Percentiles rank a stretch among this genome's conserved stretches.
phyloP scores from a whole-genome alignment of 1,140 invertebrate genomes.

The Papilio glaucus region DNA sequence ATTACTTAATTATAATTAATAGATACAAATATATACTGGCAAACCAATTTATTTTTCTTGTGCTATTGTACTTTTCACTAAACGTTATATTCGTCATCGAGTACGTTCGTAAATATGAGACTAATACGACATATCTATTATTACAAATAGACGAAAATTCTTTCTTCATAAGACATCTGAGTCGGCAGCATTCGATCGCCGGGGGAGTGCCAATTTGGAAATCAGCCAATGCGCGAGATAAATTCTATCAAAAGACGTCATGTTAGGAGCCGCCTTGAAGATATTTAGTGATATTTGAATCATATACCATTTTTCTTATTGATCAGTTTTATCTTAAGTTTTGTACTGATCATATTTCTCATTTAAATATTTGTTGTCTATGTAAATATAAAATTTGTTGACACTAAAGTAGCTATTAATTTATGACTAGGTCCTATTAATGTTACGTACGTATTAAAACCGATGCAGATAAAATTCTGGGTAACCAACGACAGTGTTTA shows the following conservation, averaged over 20 bases:
- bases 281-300: too few species aligned
- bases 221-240: conserved; percentile 49
- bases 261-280: conserved; percentile 2
- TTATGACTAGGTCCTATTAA: too few species aligned
- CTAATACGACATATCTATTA: conserved; percentile 30
- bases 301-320: too few species aligned
- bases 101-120: background rate
- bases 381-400: too few species aligned
- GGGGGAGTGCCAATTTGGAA: conserved; percentile 53
- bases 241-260: conserved; percentile 50
- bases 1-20: too few species aligned
- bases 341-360: background rate
- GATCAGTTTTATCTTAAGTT: too few species aligned
- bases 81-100: background rate
- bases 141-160: conserved; percentile 32
- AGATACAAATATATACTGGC: too few species aligned
- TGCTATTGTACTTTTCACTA: background rate
- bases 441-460: too few species aligned
- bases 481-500: too few species aligned
- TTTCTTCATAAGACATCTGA: conserved; percentile 30
- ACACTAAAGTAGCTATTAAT: too few species aligned
- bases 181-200: conserved; percentile 25
- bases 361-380: conserved; percentile 20
- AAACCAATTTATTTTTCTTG: background rate
- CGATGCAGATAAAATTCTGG: too few species aligned